Base-by-base conservation (phyloP, 2,113 vertebrate species). In the Channa argus region DNA sequence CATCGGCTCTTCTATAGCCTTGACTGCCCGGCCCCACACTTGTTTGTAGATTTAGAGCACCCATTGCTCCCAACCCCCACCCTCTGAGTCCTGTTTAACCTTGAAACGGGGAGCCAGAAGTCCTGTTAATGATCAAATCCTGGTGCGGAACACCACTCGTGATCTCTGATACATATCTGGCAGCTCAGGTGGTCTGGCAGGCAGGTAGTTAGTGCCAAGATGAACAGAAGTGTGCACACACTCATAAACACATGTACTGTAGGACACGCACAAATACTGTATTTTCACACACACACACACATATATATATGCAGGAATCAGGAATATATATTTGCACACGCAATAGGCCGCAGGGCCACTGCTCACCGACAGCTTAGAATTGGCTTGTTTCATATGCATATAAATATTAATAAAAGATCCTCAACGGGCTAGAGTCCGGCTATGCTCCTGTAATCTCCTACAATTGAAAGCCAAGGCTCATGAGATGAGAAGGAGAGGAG, bases 341-440 rank as follows among this genome's bases (percentile, higher is more conserved):
- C 77, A 86, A 69, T 63, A 65, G 71, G 70, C 59, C 10, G 43
- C 58, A 50, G 72, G 76, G 83, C 91, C 87, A 83, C 87, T 89
- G 87, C 84, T 88, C 80, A 79, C 83, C 63, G 84, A 79, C 67
- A 88, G 89, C 86, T 90, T 84, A 82, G 87, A 92, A 86, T 82
- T 79, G 84, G 85, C 90, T 91, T 90, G 89, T 93, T 93, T 91
- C 86, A 91, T 91, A 93, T 94, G 90, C 91, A 93, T 94, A 93
- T 92, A 89, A 94, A 94, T 94, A 94, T 93, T 92, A 93, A 94
- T 93, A 92, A 94, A 93, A 93, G 84, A 88, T 86, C 88, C 89
- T 93, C 85, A 74, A 84, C 45, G 85, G 90, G 88, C 88, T 86
- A 79, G 74, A 84, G 88, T 92, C 86, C 88, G 76, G 90, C 89